Base-by-base conservation (phyloP, 1,140 invertebrate species). In the Hesperophylax magnus region DNA sequence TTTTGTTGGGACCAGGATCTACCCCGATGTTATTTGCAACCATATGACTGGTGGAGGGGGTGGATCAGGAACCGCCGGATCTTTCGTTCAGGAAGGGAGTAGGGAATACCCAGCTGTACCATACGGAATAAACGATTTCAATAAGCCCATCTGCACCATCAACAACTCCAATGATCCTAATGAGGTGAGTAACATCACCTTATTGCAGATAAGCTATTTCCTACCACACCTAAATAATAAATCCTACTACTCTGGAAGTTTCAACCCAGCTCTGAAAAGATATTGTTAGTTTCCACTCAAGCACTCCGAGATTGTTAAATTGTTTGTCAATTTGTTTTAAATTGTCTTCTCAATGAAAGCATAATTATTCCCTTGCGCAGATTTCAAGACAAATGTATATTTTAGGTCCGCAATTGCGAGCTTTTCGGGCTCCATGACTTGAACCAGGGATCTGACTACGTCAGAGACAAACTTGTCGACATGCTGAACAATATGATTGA, bases 1-100 rank as follows among this genome's bases (percentile, higher is more conserved):
- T 39, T n/a, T 39, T 39, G 9, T 6, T 9, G 7, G 11, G 1
- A 14, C 39, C 53, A 93, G 94, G 82, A 93, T 96, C 52, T 95
- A 93, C 85, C 94, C 93, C 0, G 95, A 96, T 84, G 90, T 91
- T 0, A 92, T 96, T 0, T 85, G 96, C 11, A 97, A 97, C 86
- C 95, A 97, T 85, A 96, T 96, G 95, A 92, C 93, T 3, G 93
- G 89, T 7, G 85, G 90, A 53, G 82, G 86, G 24, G 79, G 79
- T 8, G 80, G 80, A 74, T 84, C 86, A 0, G 94, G 93, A 34
- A 92, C 91, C 2, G 92, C 84, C 27, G 94, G 93, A 11, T 91
- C 92, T 17, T 86, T 84, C 14, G 91, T 92, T 0, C 85, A 91
- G 18, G 88, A 91, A 2, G 54, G 85, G 0, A 85, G 85, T 0